phyloP scores from a whole-genome alignment of 2,797 vertebrate genomes.

The Esox lucius region DNA sequence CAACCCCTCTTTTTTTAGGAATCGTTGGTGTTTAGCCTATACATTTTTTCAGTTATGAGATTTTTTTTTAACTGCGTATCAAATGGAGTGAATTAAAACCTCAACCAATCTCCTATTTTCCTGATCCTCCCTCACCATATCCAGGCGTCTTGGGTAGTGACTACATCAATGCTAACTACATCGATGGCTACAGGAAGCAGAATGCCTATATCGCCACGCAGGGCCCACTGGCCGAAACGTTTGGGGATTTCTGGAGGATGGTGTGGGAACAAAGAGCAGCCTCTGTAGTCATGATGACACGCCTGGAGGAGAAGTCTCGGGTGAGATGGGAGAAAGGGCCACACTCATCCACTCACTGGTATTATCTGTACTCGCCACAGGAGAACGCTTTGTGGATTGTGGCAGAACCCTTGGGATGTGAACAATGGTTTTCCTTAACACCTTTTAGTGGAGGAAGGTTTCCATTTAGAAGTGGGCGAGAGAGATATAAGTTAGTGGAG shows the following conservation, averaged over 20 bases:
- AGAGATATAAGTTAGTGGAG: no score
- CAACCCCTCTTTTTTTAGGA: no score
- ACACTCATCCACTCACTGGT: constrained; percentile 19
- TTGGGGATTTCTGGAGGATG: constrained; percentile 98
- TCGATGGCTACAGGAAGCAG: constrained; percentile 96
- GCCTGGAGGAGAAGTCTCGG: constrained; percentile 95
- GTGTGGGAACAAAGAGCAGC: constrained; percentile 97
- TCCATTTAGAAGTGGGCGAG: no score
- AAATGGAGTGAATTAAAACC: neutral
- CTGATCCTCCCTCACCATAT: neutral
- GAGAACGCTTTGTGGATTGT: no score
- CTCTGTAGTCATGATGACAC: constrained; percentile 98
- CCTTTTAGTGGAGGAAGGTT: neutral
- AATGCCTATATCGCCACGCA: constrained; percentile 98
- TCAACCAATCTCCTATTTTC: neutral
- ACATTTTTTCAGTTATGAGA: no score
- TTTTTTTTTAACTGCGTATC: neutral
- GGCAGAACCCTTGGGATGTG: no score
- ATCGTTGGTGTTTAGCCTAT: no score
- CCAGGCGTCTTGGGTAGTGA: constrained; percentile 92
- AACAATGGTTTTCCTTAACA: no score
- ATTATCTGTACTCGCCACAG: constrained; percentile 11
- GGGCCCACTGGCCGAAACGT: constrained; percentile 92
- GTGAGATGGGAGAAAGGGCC: constrained; percentile 64
- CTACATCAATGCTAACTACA: constrained; percentile 97